Conservation (phyloP, 2,113 vertebrate species). For the Scortum barcoo region DNA sequence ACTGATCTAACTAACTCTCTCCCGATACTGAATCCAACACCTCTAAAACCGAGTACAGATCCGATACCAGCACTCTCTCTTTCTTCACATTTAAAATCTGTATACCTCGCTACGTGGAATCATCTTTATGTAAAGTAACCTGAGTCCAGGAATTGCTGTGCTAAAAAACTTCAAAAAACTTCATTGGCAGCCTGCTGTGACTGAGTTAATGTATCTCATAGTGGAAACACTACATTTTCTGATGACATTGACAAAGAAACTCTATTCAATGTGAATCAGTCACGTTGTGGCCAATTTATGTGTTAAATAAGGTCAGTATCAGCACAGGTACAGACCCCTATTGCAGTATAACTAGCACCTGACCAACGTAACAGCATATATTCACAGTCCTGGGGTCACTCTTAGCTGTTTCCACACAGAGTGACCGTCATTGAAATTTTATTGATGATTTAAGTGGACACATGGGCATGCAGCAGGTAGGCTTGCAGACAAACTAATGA, state of each 20-base stretch:
- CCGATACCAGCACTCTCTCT: not conserved
- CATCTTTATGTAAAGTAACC: not conserved
- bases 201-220: not conserved
- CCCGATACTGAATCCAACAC: conserved; percentile 1
- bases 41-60: not conserved
- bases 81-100: not conserved
- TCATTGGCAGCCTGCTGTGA: conserved; percentile 1
- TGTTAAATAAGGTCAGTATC: conserved; percentile 14
- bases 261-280: conserved; percentile 6
- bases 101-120: not conserved
- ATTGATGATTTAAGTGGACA: conserved; percentile 11
- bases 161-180: conserved; percentile 11
- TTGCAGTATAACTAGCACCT: not conserved
- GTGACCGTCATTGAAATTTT: not conserved
- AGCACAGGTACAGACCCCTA: not conserved
- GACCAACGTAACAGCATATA: conserved; percentile 1
- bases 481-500: not conserved
- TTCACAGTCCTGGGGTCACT: not conserved
- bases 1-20: not conserved
- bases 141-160: not conserved
- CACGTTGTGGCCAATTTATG: not conserved
- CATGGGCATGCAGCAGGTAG: conserved; percentile 1
- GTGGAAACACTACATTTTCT: not conserved
- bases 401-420: conserved; percentile 5
- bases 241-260: conserved; percentile 17